These are phyloP conservation scores for Bombus impatiens DNA, from an alignment of 1,140 invertebrate species.

Conservation along the genomic window DNA sequence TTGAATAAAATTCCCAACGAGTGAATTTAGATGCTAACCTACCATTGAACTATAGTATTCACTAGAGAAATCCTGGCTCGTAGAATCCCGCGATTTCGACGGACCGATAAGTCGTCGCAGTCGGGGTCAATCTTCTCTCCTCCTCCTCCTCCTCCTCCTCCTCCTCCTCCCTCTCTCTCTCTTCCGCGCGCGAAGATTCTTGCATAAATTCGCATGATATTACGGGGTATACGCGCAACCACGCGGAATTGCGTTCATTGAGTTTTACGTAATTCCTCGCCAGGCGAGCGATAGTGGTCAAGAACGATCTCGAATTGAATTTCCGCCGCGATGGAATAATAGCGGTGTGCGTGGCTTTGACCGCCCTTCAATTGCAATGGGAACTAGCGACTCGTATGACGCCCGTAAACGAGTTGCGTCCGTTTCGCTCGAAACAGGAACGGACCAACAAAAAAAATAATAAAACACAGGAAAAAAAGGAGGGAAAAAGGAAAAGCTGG, in stretches of 20 bases:
- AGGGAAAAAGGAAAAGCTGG: neutral
- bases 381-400: conserved; percentile 70
- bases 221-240: conserved; percentile 14
- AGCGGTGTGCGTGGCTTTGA: conserved; percentile 70
- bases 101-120: neutral
- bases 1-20: neutral
- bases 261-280: conserved; percentile 61
- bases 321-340: conserved; percentile 70
- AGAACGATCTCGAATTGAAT: conserved; percentile 76
- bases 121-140: conserved; percentile 49
- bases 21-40: neutral
- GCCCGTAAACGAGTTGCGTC: conserved; percentile 71
- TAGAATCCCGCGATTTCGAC: conserved; percentile 9
- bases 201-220: conserved; percentile 43
- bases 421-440: conserved; percentile 54
- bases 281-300: conserved; percentile 52
- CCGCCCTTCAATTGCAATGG: conserved; percentile 78
- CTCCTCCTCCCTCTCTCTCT: neutral
- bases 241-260: conserved; percentile 58
- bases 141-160: neutral
- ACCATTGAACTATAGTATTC: neutral
- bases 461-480: neutral
- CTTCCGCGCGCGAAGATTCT: neutral
- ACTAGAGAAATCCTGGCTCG: neutral
- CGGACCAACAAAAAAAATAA: neutral